A percentile compares a stretch with the other conserved stretches of the same genome.
Evolutionary conservation across 2,113 vertebrate species (phyloP).

Genomic region (Salvelinus sp.): DNA sequence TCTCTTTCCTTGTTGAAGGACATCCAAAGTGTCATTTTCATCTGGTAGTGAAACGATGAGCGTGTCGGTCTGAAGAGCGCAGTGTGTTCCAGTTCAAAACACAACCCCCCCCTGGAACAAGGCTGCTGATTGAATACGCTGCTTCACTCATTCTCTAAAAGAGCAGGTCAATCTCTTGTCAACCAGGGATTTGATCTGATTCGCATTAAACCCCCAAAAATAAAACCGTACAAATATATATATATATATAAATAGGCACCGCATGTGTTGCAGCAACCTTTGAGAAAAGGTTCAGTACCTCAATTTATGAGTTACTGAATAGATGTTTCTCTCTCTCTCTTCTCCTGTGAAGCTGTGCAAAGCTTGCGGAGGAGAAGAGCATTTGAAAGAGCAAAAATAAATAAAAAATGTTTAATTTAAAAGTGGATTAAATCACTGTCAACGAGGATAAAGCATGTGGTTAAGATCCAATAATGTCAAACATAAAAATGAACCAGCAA

Average conservation of each 20-base stretch:
- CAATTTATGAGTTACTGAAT: conserved; percentile 50
- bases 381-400: background rate
- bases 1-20: conserved; percentile 22
- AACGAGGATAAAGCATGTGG: conserved; percentile 56
- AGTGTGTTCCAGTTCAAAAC: conserved; percentile 26
- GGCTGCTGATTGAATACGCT: conserved; percentile 25
- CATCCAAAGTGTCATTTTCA: conserved; percentile 33
- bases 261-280: conserved; percentile 46
- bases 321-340: background rate
- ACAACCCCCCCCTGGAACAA: conserved; percentile 6
- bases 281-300: conserved; percentile 65
- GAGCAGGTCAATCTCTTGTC: conserved; percentile 58
- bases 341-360: conserved; percentile 41
- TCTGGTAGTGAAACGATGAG: conserved; percentile 15
- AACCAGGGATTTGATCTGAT: conserved; percentile 59
- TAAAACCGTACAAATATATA: conserved; percentile 57
- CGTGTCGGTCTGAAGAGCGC: conserved; percentile 27
- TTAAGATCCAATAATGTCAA: conserved; percentile 64
- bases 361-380: conserved; percentile 47
- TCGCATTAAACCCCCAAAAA: conserved; percentile 59
- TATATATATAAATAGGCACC: conserved; percentile 49
- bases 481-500: conserved; percentile 61
- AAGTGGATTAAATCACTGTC: conserved; percentile 73
- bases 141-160: conserved; percentile 43
- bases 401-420: conserved; percentile 57